Evolutionary conservation across 2,113 vertebrate genomes (phyloP).

Genomic region (Mastomys natalensis): DNA sequence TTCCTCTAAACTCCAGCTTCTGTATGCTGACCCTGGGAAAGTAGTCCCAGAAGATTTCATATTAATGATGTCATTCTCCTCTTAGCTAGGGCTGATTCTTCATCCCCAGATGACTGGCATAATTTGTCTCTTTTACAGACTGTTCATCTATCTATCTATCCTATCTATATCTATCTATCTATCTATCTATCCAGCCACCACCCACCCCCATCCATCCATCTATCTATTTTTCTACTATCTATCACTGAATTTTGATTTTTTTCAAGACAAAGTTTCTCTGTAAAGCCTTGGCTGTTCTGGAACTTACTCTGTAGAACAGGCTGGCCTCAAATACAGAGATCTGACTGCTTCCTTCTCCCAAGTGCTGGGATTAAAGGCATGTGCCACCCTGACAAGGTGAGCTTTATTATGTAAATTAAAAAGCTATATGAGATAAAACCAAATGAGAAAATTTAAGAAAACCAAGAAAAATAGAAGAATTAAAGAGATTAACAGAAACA

Average conservation of each 20-base stretch:
- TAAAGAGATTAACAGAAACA: neutral
- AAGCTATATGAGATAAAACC: neutral
- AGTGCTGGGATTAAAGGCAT: neutral
- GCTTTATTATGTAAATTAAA: slow-evolving; percentile 41
- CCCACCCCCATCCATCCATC: too few relatives aligned
- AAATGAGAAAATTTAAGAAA: neutral
- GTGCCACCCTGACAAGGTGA: neutral
- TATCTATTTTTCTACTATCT: too few relatives aligned
- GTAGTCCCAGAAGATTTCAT: neutral
- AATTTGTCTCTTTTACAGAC: neutral
- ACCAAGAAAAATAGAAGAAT: neutral
- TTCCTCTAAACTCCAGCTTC: neutral
- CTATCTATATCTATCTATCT: neutral
- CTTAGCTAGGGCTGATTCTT: neutral
- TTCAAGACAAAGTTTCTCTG: neutral
- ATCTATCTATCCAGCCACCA: too few relatives aligned
- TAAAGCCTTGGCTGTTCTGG: neutral
- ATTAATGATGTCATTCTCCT: neutral
- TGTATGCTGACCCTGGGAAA: neutral
- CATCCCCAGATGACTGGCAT: neutral
- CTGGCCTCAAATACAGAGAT: neutral
- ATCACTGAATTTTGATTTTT: neutral
- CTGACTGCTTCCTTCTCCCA: neutral
- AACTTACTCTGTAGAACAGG: neutral
- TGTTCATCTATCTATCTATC: neutral